These are phyloP conservation scores for Drosophila pseudoobscura DNA, from an alignment of 1,140 invertebrate genomes.

Conservation along the genomic window DNA sequence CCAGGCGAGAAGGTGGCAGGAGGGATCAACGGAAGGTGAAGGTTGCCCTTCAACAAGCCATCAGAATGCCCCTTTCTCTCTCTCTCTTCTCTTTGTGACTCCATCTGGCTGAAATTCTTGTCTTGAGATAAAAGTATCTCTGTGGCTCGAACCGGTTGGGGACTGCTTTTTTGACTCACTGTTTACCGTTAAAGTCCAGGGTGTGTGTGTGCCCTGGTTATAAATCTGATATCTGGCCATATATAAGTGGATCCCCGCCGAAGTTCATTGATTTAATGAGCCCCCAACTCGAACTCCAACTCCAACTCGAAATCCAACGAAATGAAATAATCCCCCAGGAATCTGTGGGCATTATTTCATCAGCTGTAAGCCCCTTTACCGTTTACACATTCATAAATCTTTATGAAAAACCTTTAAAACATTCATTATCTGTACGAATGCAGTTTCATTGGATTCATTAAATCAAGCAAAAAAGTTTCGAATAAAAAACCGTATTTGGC, in stretches of 20 bases:
- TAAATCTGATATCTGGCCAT: constrained; percentile 61
- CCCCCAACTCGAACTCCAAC: constrained; percentile 5
- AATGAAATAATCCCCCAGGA: constrained; percentile 30
- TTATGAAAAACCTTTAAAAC: not conserved
- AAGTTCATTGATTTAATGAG: constrained; percentile 50
- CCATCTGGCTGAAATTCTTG: not conserved
- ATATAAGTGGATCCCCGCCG: constrained; percentile 24
- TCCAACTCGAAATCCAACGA: constrained; percentile 3
- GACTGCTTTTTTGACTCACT: constrained; percentile 55
- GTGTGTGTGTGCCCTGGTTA: constrained; percentile 28
- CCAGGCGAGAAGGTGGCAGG: constrained; percentile 8
- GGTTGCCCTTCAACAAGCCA: constrained; percentile 53
- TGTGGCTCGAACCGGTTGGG: constrained; percentile 51
- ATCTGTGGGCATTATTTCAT: constrained; percentile 19
- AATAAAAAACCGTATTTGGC: too few relatives aligned
- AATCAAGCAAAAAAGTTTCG: not conserved
- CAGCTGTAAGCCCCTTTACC: too few relatives aligned
- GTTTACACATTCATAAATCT: not conserved
- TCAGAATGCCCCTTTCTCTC: constrained; percentile 24
- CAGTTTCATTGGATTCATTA: not conserved
- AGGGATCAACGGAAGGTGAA: constrained; percentile 26
- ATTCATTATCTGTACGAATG: not conserved
- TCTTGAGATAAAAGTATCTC: constrained; percentile 35
- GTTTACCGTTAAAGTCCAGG: constrained; percentile 67
- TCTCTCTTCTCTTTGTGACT: constrained; percentile 5